phyloP scores from a whole-genome alignment of 2,888 invertebrate species.

The Lissocephala sabroskyi region DNA sequence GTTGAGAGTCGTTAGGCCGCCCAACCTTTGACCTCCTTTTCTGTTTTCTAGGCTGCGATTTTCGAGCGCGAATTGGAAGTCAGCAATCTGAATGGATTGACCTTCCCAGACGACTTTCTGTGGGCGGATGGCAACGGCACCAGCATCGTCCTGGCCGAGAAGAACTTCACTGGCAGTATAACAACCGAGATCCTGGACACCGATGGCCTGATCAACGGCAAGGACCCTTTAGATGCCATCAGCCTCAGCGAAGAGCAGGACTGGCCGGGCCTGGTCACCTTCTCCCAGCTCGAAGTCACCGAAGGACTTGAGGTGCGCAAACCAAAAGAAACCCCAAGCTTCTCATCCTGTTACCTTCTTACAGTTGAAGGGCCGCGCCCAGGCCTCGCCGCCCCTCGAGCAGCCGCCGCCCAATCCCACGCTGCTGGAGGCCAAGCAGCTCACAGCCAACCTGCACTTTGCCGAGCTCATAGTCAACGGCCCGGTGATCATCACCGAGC shows the following conservation, averaged over 20 bases:
- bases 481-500: constrained; percentile 71
- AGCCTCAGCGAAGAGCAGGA: constrained; percentile 72
- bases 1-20: constrained; percentile 64
- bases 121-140: constrained; percentile 60
- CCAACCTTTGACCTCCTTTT: not conserved
- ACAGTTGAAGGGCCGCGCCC: constrained; percentile 74
- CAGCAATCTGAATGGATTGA: constrained; percentile 72
- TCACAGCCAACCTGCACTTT: constrained; percentile 73
- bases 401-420: constrained; percentile 73
- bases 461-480: constrained; percentile 74
- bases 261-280: constrained; percentile 72
- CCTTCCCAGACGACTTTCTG: constrained; percentile 75
- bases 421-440: constrained; percentile 69
- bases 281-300: constrained; percentile 74
- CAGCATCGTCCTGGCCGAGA: constrained; percentile 72
- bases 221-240: constrained; percentile 73
- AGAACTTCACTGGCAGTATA: constrained; percentile 69
- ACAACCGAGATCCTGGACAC: constrained; percentile 68
- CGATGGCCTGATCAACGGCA: constrained; percentile 72
- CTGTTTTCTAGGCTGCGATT: constrained; percentile 68
- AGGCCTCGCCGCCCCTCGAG: constrained; percentile 71
- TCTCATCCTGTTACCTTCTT: constrained; percentile 34
- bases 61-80: constrained; percentile 65
- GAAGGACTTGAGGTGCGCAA: constrained; percentile 73
- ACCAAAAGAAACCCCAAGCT: too few species aligned